Conservation (phyloP, 1,140 invertebrate genomes). For the Pseudomyrmex pallidus region DNA sequence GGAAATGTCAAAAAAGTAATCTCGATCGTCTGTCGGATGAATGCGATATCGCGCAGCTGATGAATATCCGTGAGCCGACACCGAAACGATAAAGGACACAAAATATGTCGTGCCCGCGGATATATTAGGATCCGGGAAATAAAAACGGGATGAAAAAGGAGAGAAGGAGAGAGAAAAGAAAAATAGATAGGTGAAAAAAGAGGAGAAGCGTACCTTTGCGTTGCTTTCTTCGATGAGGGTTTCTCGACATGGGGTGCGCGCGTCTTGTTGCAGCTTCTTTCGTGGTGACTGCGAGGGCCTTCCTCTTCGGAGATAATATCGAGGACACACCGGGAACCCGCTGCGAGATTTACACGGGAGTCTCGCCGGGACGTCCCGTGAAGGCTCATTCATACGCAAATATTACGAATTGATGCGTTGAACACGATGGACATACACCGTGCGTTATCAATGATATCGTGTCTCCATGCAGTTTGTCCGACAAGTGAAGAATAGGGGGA, state of each 20-base stretch:
- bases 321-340: constrained; percentile 72
- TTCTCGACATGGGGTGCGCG: constrained; percentile 57
- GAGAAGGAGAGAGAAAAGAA: constrained; percentile 21
- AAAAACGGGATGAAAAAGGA: constrained; percentile 59
- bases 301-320: constrained; percentile 73
- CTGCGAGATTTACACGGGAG: constrained; percentile 78
- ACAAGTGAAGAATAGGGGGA: background rate
- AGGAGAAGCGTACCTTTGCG: constrained; percentile 30
- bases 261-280: constrained; percentile 68
- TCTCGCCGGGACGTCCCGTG: constrained; percentile 64
- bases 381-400: constrained; percentile 79
- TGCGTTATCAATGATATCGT: constrained; percentile 73
- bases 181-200: constrained; percentile 42
- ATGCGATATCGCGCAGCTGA: constrained; percentile 68
- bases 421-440: constrained; percentile 31
- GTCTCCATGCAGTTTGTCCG: constrained; percentile 64
- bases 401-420: constrained; percentile 74
- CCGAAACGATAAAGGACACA: constrained; percentile 69
- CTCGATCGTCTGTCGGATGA: constrained; percentile 43
- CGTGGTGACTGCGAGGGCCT: constrained; percentile 64
- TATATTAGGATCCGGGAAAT: constrained; percentile 70
- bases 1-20: constrained; percentile 71
- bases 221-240: constrained; percentile 65
- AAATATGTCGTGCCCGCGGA: constrained; percentile 70
- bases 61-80: constrained; percentile 66